Base-by-base conservation (phyloP, 2,113 vertebrate genomes). In the Peromyscus leucopus region DNA sequence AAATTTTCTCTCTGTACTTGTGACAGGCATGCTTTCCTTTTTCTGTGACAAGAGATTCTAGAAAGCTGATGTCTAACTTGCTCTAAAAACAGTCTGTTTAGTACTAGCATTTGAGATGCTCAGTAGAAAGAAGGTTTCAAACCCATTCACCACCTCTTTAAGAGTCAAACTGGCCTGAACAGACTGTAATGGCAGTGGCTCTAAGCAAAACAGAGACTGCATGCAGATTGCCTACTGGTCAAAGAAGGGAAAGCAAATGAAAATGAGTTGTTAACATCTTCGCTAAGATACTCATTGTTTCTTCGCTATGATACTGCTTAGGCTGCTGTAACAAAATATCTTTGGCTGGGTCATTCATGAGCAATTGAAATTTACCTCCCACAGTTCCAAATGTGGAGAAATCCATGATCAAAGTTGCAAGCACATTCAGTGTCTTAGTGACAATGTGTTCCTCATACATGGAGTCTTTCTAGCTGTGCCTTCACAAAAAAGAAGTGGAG, bases 211-310 rank as follows among this genome's bases (percentile, higher is more conserved):
- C 5, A 72, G 78, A 95, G 79, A 88, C 88, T 90, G 55, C 82
- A 46, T 61, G 22, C 65, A 94, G 75, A 97, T 79, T 96, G 91
- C 42, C 72, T 74, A 76, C 93, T 93, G 86, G 91, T 96, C 78
- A 51, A 76, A 36, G 51, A 95, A 82, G 91, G 51, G 67, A 95
- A 84, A 83, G 57, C n/a, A 82, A 97, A 93, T 87, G 42, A 75
- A 93, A 87, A 61, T 16, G 1, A 84, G 55, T 85, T 92, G 85
- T 55, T 94, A 96, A 83, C 61, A 46, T 91, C 55, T 89, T 89
- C 82, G 33, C 87, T 69, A 61, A 86, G 55, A 89, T 7, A 42
- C 55, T 93, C 88, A 84, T 31, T 76, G 57, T 46, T 92, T 82
- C 55, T 42, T 42, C 42, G 3, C 42, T 42, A 42, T 2, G 42